These are phyloP conservation scores for Dasysyrphus tricinctus DNA, from an alignment of 2,888 invertebrate species.

Conservation along the genomic window DNA sequence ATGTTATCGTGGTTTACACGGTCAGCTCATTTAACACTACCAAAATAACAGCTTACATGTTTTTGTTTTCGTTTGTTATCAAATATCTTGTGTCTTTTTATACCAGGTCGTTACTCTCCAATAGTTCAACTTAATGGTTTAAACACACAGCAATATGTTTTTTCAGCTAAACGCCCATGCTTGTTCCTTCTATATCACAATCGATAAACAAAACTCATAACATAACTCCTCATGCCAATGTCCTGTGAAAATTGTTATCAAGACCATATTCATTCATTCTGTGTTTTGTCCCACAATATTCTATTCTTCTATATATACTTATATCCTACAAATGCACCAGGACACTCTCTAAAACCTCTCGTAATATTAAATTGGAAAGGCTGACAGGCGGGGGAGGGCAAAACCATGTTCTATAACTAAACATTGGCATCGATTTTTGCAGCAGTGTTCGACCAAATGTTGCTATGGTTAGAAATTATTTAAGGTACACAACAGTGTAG, in stretches of 20 bases:
- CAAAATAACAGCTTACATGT: background rate
- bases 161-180: background rate
- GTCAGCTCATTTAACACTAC: too few relatives aligned
- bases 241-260: slow-evolving; percentile 35
- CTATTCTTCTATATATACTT: background rate
- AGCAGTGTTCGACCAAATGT: slow-evolving; percentile 65
- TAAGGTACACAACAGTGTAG: slow-evolving; percentile 11
- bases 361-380: slow-evolving; percentile 15
- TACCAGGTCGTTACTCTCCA: background rate
- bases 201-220: slow-evolving; percentile 38
- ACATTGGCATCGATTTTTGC: slow-evolving; percentile 54
- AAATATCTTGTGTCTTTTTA: background rate
- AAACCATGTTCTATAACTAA: slow-evolving; percentile 30
- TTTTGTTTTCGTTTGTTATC: background rate
- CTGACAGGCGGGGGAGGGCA: background rate
- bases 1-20: too few relatives aligned
- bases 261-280: slow-evolving; percentile 26
- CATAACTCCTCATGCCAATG: slow-evolving; percentile 28
- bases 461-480: slow-evolving; percentile 60
- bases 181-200: background rate
- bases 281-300: background rate
- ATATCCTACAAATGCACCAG: slow-evolving; percentile 1
- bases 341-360: slow-evolving; percentile 16
- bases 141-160: background rate
- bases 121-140: background rate